Evolutionary conservation across 2,888 invertebrate species (phyloP), one percentile per base, ranked within the genome.

Genomic region (Strigamia maritima): DNA sequence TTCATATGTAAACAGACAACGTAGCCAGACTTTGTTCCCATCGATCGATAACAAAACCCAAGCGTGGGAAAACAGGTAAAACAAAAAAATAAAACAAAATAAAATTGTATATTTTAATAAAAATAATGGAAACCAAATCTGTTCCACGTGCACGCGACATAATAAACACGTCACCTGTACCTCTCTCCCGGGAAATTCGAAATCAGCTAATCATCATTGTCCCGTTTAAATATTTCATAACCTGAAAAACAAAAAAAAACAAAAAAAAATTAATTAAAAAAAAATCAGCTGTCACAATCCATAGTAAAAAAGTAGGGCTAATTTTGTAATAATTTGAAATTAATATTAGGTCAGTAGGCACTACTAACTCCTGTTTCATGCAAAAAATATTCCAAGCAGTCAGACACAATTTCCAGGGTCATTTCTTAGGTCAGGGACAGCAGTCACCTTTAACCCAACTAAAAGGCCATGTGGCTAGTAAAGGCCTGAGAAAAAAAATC

Each of bases 51-150:
- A 65, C 60, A 65, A 65, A 44, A 44, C 44, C 44, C 44, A 44
- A 65, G 60, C 60, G 60, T 65, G 60, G 60, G 60, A 65, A 35
- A 65, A 65, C 60, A 65, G 60, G 60, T 65, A 65, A 65, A 65
- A 65, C 22, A 19, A n/a, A 24, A 22, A 65, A 65, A 49, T 14
- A 19, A 16, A 6, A 65, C 7, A n/a, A 22, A 24, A 3, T 19
- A n/a, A n/a, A n/a, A n/a, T n/a, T n/a, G n/a, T n/a, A 24, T n/a
- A n/a, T 10, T n/a, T 24, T 22, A 44, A n/a, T n/a, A 44, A 44
- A 44, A 44, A 44, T n/a, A 44, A 44, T 44, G n/a, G 14, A n/a
- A 44, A 16, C 10, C 16, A 6, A 12, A 65, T 12, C 60, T 65
- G 22, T 65, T 65, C 24, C 22, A 16, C 1, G 60, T 65, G 24